A percentile compares a stretch with the other conserved stretches of the same genome.
Evolutionary conservation across 1,140 invertebrate species (phyloP).

Genomic region (Neodiprion pinetum): DNA sequence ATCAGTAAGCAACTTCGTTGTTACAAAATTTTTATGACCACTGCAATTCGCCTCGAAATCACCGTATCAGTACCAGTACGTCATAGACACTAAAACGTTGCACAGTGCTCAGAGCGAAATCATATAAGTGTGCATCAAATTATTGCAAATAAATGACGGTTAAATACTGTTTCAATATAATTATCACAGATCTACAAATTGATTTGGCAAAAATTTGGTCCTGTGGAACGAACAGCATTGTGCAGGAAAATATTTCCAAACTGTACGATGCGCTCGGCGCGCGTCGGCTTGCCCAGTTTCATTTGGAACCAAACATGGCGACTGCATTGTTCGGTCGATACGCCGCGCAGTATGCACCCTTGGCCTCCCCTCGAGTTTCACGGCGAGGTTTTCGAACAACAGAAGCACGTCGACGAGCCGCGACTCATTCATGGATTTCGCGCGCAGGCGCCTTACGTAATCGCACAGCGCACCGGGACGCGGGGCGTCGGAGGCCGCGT

Average conservation of each 20-base stretch:
- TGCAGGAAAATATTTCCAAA: not conserved
- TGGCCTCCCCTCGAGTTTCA: not conserved
- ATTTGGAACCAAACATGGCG: not conserved
- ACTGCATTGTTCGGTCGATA: not conserved
- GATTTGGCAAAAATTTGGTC: too few species aligned
- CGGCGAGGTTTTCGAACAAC: not conserved
- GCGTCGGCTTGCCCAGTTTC: not conserved
- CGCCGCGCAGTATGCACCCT: not conserved
- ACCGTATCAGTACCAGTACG: too few species aligned
- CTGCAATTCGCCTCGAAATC: too few species aligned
- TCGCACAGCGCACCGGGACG: slow-evolving; percentile 30
- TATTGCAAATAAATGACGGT: too few species aligned
- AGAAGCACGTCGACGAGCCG: slow-evolving; percentile 28
- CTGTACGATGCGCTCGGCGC: not conserved
- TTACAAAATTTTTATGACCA: too few species aligned
- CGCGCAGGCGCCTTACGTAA: slow-evolving; percentile 31
- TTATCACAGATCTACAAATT: too few species aligned
- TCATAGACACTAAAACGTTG: too few species aligned
- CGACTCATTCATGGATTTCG: slow-evolving; percentile 39
- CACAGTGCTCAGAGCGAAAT: too few species aligned
- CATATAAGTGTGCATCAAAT: too few species aligned
- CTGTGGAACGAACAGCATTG: too few species aligned
- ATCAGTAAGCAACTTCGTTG: too few species aligned
- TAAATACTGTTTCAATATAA: too few species aligned
- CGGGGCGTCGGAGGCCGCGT: slow-evolving; percentile 22